Evolutionary conservation across 1,140 invertebrate genomes (phyloP), one percentile per base, ranked within the genome.

Genomic region (Chironomus tepperi): DNA sequence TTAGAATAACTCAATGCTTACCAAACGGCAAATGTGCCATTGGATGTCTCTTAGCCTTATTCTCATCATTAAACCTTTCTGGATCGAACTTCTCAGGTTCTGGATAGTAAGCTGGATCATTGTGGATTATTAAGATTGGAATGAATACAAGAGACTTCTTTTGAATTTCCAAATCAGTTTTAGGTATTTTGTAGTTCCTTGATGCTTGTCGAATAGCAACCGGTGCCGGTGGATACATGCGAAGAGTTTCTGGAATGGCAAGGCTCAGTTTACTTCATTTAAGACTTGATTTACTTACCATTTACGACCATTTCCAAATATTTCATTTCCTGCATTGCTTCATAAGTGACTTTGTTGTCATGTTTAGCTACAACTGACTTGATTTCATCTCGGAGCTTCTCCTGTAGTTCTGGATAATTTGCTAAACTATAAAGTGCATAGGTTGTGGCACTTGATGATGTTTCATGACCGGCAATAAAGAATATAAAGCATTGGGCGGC

Each of bases 381-480:
- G 15, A 89, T 84, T 78, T 89, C 87, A 73, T 83, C 76, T 19
- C 82, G 77, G 0, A 89, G 47, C 75, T 80, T 83, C 5, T 84
- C 80, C 77, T 88, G 86, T 42, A 84, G 78, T 18, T 86, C 83
- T 15, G 82, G 83, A 77, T 88, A 79, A 24, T 80, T 78, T 0
- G 86, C 83, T 21, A 89, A 79, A 72, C 82, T 80, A 76, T 84
- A 86, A 2, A 84, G 74, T 19, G 81, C 76, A 75, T 83, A 85
- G 7, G 81, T 79, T 73, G 88, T 78, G 0, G 85, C 79, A 7
- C 81, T 83, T n/a, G 85, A 82, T 2, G 85, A 85, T 0, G 88
- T 88, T 75, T 88, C 87, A 77, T 84, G 88, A 42, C 86, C 86
- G 73, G 84, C 87, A 12, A 85, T 75, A 73, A 85, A 84, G 74